Base-by-base conservation (phyloP, 2,797 vertebrate genomes). In the Pangasius larnaudii region DNA sequence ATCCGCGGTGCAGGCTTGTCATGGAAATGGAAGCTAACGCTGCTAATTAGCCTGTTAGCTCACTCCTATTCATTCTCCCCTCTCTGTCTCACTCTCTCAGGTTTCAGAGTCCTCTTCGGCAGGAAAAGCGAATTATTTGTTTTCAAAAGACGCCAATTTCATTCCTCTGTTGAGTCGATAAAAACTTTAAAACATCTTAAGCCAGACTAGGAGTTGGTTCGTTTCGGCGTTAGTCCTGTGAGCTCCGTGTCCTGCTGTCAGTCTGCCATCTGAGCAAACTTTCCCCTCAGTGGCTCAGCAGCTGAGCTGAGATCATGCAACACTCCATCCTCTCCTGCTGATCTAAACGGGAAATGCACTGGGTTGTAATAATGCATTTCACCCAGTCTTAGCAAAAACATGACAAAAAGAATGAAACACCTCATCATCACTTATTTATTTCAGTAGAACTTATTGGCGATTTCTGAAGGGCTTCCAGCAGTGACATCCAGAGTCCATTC, bases 241-340 rank as follows among this genome's bases (percentile, higher is more conserved):
- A 59, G 95, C 93, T 93, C 95, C 94, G 94, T 90, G 89, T 86
- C 89, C 93, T 94, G 93, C 94, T 94, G 95, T 95, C 93, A 95
- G 42, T 88, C 78, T 74, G 84, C 89, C 87, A 58, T 88, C 85
- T 84, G 83, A 87, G 72, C 65, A 46, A 87, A 72, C 78, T 79
- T 79, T 79, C 46, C 53, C 24, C n/a, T 18, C 19, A 67, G 58
- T 56, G 61, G 75, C 53, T 79, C n/a, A 53, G 63, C 86, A 87
- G 77, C 24, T 71, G 86, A 78, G 86, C 63, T 87, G 86, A 36
- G 72, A 77, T 39, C 74, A 51, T 39, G 0, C 51, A 36, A 36
- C 58, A 51, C 71, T 46, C 22, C 85, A 77, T 51, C 56, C 82
- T 71, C 82, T 84, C 82, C 82, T 84, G 46, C 4, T 84, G 82